Conservation (phyloP, 2,113 vertebrate species). For the Calidris pugnax region DNA sequence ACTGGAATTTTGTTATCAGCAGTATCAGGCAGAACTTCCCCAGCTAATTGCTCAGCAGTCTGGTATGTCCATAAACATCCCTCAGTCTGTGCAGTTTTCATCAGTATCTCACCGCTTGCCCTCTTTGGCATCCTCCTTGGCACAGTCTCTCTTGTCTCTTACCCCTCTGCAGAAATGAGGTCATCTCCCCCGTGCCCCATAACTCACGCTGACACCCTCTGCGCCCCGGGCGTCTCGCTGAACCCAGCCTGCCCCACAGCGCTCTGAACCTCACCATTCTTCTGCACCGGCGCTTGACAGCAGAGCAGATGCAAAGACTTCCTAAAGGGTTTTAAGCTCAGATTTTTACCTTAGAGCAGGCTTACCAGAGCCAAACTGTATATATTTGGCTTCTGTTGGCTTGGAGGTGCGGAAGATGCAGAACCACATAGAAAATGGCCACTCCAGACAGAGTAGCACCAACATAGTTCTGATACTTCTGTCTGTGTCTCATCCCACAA, state of each 20-base stretch:
- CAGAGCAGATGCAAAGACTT: neutral
- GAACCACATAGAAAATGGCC: neutral
- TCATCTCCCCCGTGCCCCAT: neutral
- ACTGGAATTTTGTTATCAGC: conserved; percentile 34
- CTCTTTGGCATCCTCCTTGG: conserved; percentile 21
- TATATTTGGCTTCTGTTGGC: neutral
- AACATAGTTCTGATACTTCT: neutral
- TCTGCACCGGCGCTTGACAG: neutral
- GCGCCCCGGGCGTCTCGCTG: neutral
- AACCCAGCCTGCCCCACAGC: neutral
- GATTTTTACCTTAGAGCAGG: neutral
- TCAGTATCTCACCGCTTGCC: neutral
- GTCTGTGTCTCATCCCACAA: neutral
- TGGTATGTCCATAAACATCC: conserved; percentile 46
- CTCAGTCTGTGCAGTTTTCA: neutral
- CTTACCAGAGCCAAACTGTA: neutral
- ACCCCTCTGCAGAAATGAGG: neutral
- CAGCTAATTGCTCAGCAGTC: conserved; percentile 44
- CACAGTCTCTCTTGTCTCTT: neutral
- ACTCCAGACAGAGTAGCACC: neutral
- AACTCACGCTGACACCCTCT: neutral
- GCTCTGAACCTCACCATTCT: neutral
- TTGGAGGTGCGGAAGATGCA: neutral
- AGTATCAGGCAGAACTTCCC: neutral
- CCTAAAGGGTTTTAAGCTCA: neutral